Evolutionary conservation across 2,113 vertebrate species (phyloP).

Genomic region (Pachyramphus minor): DNA sequence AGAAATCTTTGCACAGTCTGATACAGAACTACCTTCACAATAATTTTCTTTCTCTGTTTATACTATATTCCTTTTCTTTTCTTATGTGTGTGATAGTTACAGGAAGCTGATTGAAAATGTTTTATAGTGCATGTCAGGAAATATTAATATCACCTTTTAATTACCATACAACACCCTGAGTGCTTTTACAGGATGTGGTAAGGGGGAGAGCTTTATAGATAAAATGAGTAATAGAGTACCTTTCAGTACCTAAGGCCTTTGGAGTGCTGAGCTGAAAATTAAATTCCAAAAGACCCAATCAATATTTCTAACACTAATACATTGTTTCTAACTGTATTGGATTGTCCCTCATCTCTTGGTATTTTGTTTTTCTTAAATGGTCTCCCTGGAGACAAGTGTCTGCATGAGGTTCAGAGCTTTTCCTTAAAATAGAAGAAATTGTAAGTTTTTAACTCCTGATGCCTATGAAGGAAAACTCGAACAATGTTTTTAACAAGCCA

Average conservation of each 20-base stretch:
- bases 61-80: background rate
- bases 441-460: background rate
- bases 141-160: conserved; percentile 47
- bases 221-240: background rate
- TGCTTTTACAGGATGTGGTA: background rate
- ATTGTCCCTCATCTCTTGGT: background rate
- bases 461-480: background rate
- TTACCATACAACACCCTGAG: conserved; percentile 1
- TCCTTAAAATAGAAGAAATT: conserved; percentile 10
- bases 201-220: background rate
- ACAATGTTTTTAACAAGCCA: background rate
- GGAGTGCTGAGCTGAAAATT: background rate
- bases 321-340: background rate
- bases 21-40: background rate
- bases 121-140: conserved; percentile 23
- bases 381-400: conserved; percentile 36
- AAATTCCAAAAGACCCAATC: background rate
- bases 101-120: background rate
- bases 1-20: background rate
- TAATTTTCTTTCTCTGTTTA: background rate
- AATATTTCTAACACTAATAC: background rate
- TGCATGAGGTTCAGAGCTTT: background rate
- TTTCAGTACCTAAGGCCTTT: background rate
- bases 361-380: conserved; percentile 36
- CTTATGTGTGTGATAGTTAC: background rate